Evolutionary conservation across 2,888 invertebrate species (phyloP).

Genomic region (Ectemnius lituratus): DNA sequence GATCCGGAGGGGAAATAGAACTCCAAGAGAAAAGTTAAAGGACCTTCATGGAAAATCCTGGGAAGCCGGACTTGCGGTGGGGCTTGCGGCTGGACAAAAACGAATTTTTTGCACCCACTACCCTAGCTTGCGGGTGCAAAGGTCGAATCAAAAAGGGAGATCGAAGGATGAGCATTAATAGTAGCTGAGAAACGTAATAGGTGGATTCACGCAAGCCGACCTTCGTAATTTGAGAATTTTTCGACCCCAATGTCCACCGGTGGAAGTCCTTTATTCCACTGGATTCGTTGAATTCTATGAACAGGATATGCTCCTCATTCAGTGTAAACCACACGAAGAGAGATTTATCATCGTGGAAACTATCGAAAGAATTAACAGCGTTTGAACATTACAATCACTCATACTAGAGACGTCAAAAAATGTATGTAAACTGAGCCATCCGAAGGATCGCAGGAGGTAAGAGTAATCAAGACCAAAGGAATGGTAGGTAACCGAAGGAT

Average conservation of each 20-base stretch:
- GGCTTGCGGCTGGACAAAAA: slow-evolving; percentile 46
- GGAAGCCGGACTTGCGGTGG: slow-evolving; percentile 29
- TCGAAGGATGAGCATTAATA: slow-evolving; percentile 28
- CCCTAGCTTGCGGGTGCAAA: not conserved
- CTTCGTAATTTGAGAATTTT: slow-evolving; percentile 64
- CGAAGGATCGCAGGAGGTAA: no score
- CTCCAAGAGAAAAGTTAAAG: slow-evolving; percentile 21
- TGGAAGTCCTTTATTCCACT: slow-evolving; percentile 39
- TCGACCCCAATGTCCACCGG: slow-evolving; percentile 44
- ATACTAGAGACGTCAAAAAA: slow-evolving; percentile 34
- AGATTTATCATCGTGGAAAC: no score
- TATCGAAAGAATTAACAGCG: not conserved
- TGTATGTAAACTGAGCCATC: slow-evolving; percentile 41
- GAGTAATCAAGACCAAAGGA: slow-evolving; percentile 7
- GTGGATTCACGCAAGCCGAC: slow-evolving; percentile 24
- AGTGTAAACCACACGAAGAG: no score
- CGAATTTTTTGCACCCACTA: slow-evolving; percentile 20
- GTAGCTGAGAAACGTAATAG: slow-evolving; percentile 11
- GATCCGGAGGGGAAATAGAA: slow-evolving; percentile 28
- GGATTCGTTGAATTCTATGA: slow-evolving; percentile 46
- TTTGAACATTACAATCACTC: slow-evolving; percentile 37
- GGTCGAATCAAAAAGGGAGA: slow-evolving; percentile 15
- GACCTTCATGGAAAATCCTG: slow-evolving; percentile 30
- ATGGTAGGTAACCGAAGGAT: slow-evolving; percentile 29
- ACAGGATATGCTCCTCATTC: slow-evolving; percentile 47